Evolutionary conservation across 2,797 vertebrate species (phyloP).

Genomic region (Eulemur albifrons): DNA sequence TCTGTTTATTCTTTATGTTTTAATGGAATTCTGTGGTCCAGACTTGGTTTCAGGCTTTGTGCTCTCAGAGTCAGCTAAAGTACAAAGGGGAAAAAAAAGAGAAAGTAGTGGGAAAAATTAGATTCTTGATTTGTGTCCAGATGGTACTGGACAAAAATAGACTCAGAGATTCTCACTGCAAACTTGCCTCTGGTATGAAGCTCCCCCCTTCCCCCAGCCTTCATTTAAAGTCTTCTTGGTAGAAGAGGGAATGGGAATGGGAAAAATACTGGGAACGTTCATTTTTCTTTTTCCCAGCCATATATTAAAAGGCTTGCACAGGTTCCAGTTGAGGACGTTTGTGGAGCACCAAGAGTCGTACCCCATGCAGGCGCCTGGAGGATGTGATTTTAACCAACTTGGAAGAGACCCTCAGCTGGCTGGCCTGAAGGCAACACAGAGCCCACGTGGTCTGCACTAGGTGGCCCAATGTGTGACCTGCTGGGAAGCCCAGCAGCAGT

Average conservation of each 20-base stretch:
- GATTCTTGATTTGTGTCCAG: conserved; percentile 90
- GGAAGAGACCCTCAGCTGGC: conserved; percentile 65
- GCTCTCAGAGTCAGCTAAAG: conserved; percentile 83
- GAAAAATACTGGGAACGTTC: conserved; percentile 85
- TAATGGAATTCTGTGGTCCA: conserved; percentile 83
- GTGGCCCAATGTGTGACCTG: background rate
- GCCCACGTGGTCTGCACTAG: background rate
- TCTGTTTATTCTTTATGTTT: conserved; percentile 78
- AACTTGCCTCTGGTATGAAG: conserved; percentile 88
- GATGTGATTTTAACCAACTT: conserved; percentile 68
- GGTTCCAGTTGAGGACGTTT: conserved; percentile 64
- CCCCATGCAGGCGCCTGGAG: background rate
- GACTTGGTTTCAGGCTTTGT: conserved; percentile 79
- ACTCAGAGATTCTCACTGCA: conserved; percentile 88
- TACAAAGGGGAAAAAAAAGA: conserved; percentile 79
- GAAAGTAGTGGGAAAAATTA: conserved; percentile 86
- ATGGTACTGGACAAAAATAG: conserved; percentile 88
- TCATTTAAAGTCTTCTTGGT: conserved; percentile 80
- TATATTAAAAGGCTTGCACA: conserved; percentile 80
- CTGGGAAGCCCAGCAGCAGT: background rate
- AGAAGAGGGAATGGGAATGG: conserved; percentile 80
- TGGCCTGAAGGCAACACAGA: background rate
- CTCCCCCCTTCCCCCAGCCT: conserved; percentile 78
- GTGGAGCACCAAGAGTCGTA: conserved; percentile 50
- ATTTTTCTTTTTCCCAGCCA: conserved; percentile 86